Conservation (phyloP, 2,113 vertebrate genomes). For the Thunnus thynnus region DNA sequence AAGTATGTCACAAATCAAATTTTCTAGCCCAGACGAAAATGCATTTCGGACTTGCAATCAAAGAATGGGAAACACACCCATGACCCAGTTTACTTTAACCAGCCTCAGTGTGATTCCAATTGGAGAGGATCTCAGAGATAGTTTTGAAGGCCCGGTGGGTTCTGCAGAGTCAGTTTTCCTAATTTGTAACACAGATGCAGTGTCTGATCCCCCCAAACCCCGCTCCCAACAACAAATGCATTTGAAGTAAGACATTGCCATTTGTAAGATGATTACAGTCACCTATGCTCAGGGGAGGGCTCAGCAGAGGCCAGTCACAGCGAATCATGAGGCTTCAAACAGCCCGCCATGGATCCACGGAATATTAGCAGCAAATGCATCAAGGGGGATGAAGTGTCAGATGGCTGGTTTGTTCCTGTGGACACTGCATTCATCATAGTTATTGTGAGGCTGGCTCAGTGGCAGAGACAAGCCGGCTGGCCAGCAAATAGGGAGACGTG, state of each 20-base stretch:
- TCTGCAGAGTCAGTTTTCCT: slow-evolving; percentile 25
- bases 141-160: slow-evolving; percentile 32
- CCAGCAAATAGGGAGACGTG: slow-evolving; percentile 34
- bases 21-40: slow-evolving; percentile 23
- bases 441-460: slow-evolving; percentile 65
- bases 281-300: slow-evolving; percentile 39
- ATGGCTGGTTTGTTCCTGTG: slow-evolving; percentile 76
- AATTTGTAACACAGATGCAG: slow-evolving; percentile 35
- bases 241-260: slow-evolving; percentile 43
- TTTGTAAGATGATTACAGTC: slow-evolving; percentile 59
- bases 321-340: slow-evolving; percentile 58
- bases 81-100: slow-evolving; percentile 43
- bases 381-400: slow-evolving; percentile 72
- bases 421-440: slow-evolving; percentile 81
- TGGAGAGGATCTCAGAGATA: slow-evolving; percentile 18
- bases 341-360: slow-evolving; percentile 36
- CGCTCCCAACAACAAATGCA: slow-evolving; percentile 44
- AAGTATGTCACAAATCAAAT: slow-evolving; percentile 43
- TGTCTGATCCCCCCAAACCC: slow-evolving; percentile 32
- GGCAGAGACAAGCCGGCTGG: slow-evolving; percentile 38
- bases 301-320: slow-evolving; percentile 40
- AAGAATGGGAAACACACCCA: slow-evolving; percentile 3
- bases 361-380: slow-evolving; percentile 74
- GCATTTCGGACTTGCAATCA: slow-evolving; percentile 12
- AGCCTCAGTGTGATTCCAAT: not conserved